Evolutionary conservation across 2,113 vertebrate species (phyloP), one percentile per base, ranked within the genome.

Genomic region (Pao palembangensis): DNA sequence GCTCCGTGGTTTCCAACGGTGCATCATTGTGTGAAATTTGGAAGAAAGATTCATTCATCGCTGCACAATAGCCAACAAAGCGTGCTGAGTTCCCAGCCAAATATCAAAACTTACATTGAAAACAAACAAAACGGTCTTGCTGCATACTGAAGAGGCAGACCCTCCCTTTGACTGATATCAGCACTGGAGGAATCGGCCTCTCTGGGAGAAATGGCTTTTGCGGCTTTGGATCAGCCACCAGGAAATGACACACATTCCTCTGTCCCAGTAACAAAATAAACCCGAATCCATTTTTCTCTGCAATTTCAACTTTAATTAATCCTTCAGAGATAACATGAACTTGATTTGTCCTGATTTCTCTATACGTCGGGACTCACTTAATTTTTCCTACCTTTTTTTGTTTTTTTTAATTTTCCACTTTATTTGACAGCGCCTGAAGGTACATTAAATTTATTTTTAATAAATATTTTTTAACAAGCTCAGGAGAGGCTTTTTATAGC

Each of bases 171-270:
- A 78, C 78, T 78, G 76, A 76, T 74, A 80, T 65, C 65, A 54
- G 56, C 47, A 60, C 41, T 74, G 61, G 60, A 60, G 55, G 53
- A 55, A 63, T 70, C 53, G 34, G 55, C 28, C 18, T n/a, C 53
- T 71, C 57, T 49, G 70, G 64, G 67, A 61, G 60, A 70, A 81
- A 81, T 53, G 51, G 58, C 55, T 63, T 71, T 51, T 68, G 69
- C 69, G 61, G 71, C 67, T 69, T 80, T 82, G 51, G 51, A 73
- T 73, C 64, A 75, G 25, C 73, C 67, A 83, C 73, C 85, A 88
- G 88, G 87, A 91, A 93, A 88, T 90, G 62, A 84, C 68, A 76
- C 25, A 34, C 72, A 82, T 86, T 85, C 76, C 58, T 75, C 59
- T 63, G 88, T 77, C 60, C 78, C 63, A 69, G 84, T 85, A 84